Percentiles rank a stretch among this genome's conserved stretches.
Evolutionary conservation across 2,113 vertebrate species (phyloP).

Genomic region (Oostethus manadensis): DNA sequence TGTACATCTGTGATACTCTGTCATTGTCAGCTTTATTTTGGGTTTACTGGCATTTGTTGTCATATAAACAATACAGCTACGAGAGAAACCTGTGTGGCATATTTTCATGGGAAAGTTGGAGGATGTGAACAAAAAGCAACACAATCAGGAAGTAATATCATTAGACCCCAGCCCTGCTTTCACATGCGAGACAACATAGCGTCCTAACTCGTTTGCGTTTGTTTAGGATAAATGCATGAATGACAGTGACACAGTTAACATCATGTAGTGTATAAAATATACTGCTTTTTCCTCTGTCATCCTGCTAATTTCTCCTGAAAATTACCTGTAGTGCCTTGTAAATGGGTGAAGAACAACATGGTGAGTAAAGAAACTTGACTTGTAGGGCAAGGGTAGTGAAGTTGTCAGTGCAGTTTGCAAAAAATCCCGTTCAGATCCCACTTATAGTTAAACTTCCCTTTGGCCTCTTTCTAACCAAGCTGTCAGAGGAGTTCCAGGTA

Average conservation of each 20-base stretch:
- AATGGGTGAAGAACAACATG: conserved; percentile 3
- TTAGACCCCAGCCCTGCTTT: no score
- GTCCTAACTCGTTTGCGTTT: no score
- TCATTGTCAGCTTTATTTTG: neutral
- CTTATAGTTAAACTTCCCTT: conserved; percentile 54
- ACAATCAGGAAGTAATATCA: neutral
- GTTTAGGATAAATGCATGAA: no score
- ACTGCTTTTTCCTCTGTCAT: neutral
- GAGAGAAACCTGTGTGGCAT: conserved; percentile 2
- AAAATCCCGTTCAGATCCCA: conserved; percentile 28
- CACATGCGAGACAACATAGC: no score
- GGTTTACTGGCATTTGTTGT: conserved; percentile 15
- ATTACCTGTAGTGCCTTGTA: neutral
- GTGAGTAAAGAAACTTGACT: conserved; percentile 32
- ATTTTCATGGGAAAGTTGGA: conserved; percentile 3
- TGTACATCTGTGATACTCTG: conserved; percentile 10
- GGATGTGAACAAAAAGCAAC: neutral
- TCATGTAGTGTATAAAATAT: neutral
- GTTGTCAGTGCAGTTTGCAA: conserved; percentile 18
- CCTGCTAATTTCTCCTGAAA: conserved; percentile 1
- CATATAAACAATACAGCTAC: neutral
- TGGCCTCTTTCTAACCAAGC: conserved; percentile 79
- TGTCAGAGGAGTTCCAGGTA: conserved; percentile 80
- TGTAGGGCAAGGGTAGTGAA: conserved; percentile 20
- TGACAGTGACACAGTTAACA: no score